Evolutionary conservation across 1,140 invertebrate species (phyloP).

Genomic region (Drosophila kurseongensis): DNA sequence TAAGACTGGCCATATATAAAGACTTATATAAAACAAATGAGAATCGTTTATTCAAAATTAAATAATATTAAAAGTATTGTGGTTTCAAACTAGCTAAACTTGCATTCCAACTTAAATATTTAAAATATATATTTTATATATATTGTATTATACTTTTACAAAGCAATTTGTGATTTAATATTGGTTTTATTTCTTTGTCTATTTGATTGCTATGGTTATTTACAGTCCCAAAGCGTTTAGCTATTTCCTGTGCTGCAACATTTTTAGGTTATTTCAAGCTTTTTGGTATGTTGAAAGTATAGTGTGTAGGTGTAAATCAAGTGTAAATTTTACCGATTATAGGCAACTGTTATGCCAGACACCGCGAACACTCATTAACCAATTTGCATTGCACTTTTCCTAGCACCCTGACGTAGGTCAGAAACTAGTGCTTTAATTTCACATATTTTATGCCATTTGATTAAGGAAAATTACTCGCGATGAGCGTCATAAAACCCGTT

Average conservation of each 20-base stretch:
- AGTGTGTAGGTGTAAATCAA: constrained; percentile 2
- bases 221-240: constrained; percentile 25
- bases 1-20: background rate
- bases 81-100: too few relatives aligned
- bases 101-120: too few relatives aligned
- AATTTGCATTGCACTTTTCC: constrained; percentile 31
- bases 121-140: too few relatives aligned
- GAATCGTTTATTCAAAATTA: too few relatives aligned
- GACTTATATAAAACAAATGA: too few relatives aligned
- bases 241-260: constrained; percentile 37
- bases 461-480: constrained; percentile 70
- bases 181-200: background rate
- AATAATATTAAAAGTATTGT: too few relatives aligned
- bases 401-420: constrained; percentile 59
- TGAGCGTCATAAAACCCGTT: constrained; percentile 64
- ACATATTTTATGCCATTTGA: constrained; percentile 61
- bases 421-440: constrained; percentile 49
- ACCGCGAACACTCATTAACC: constrained; percentile 11
- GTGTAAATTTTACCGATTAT: constrained; percentile 24
- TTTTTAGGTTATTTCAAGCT: constrained; percentile 11
- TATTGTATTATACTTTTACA: too few relatives aligned
- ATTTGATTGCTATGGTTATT: background rate
- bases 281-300: background rate
- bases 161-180: background rate
- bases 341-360: constrained; percentile 7